Conservation (phyloP, 2,113 vertebrate genomes). For the Podarcis muralis region DNA sequence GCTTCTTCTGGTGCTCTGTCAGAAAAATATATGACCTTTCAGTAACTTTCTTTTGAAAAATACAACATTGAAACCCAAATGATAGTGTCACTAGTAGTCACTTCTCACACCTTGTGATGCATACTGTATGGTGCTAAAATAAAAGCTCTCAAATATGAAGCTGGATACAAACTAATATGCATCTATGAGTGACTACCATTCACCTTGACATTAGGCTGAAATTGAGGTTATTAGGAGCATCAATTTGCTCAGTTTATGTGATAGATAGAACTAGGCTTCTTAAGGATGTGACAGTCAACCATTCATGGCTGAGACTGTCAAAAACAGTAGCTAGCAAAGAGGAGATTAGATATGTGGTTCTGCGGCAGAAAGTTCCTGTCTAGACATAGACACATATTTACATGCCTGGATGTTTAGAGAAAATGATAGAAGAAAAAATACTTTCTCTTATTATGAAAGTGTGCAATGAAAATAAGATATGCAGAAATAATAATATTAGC, state of each 20-base stretch:
- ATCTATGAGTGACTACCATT: neutral
- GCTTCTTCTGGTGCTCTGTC: neutral
- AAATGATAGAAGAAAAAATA: conserved; percentile 6
- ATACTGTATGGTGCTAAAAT: neutral
- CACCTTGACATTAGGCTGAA: neutral
- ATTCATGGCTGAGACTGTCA: neutral
- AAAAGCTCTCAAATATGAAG: neutral
- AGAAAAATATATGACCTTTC: too few relatives aligned
- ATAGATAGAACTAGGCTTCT: neutral
- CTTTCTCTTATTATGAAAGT: neutral
- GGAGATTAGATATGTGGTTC: conserved; percentile 36
- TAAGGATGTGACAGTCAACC: neutral
- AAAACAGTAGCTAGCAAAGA: neutral
- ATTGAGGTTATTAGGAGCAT: neutral
- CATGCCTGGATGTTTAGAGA: conserved; percentile 1
- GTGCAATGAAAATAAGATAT: conserved; percentile 35
- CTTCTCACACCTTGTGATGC: neutral
- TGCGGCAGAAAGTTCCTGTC: conserved; percentile 32
- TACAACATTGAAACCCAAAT: neutral
- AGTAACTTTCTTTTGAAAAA: neutral
- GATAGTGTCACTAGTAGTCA: neutral
- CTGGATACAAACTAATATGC: neutral
- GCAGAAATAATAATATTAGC: conserved; percentile 7
- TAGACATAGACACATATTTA: neutral
- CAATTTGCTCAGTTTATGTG: neutral